Base-by-base conservation (phyloP, 2,888 invertebrate species). In the Drosophila sordidula region DNA sequence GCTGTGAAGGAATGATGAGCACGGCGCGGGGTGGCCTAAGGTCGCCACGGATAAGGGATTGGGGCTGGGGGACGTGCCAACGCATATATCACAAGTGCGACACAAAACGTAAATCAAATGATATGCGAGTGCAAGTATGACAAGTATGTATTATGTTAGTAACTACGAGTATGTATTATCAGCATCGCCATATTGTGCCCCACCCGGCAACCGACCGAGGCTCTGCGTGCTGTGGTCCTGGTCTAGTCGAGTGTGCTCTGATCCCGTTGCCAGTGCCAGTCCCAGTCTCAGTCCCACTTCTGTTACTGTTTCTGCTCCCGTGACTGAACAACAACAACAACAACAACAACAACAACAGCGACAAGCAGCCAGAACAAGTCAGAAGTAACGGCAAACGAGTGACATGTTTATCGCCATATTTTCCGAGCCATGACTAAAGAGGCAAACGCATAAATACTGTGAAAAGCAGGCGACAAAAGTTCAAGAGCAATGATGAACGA, bases 361-460 rank as follows among this genome's bases (percentile, higher is more conserved):
- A 16, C 34, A 29, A 52, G 34, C 57, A 54, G 25, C 44, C 26
- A 69, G 55, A 66, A 56, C 61, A 47, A 75, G 69, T 66, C 65
- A 69, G 32, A 69, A 69, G 76, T 63, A 74, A 65, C 66, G 62
- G 55, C 77, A 70, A 64, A 70, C 65, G 75, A 77, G 67, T 75
- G 86, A 85, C 86, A 85, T 83, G 86, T 85, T 83, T 83, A 83
- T 83, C 82, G 82, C 82, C 86, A 85, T 85, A 85, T 83, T 85
- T 78, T 85, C 73, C 80, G 68, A 80, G 82, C 85, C 82, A 85
- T 80, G 86, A 78, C 83, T 83, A 85, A 83, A 83, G 83, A 83
- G 75, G 70, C 73, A 75, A 74, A 77, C 70, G 69, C 86, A 83
- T 85, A 85, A 83, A 85, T 82, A 75, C 78, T 72, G 57, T 58